Base-by-base conservation (phyloP, 2,113 vertebrate species). In the Pseudolaguvia tuberculata region DNA sequence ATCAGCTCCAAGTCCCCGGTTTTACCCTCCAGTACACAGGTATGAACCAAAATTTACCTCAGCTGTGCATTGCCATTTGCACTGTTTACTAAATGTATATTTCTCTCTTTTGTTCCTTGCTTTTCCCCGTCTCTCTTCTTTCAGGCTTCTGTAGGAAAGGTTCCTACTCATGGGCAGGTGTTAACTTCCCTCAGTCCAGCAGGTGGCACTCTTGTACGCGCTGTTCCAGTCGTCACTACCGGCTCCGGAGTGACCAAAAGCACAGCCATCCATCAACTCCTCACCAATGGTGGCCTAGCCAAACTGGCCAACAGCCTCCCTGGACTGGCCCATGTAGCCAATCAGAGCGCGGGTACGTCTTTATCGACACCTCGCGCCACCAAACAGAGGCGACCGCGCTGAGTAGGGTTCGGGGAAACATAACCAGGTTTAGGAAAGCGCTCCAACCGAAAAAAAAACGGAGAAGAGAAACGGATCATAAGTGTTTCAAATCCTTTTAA, bases 261-360 rank as follows among this genome's bases (percentile, higher is more conserved):
- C 84, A 95, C 95, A 0, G 92, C 95, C 68, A 97, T 98, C 81
- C 97, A 98, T 83, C 97, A 99, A 82, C 89, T 99, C 73, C 92
- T 99, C 76, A 91, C 92, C 18, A 99, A 97, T 0, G 93, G 96
- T 0, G 93, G 95, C 1, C 89, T 99, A 62, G 95, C 95, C 21
- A 98, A 97, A 80, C 89, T 98, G 73, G 94, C 96, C 78, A 95
- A 92, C 87, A 96, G 92, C 79, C 90, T 96, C 12, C 94, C 95
- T 0, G 92, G 94, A 76, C 88, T 97, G 90, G 94, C 95, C 13
- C 96, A 98, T 84, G 92, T 97, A 89, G 95, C 94, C 85, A 95
- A 88, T 84, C 95, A 94, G 86, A 90, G 91, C 15, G 83, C 93
- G 82, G 96, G 96, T 98, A 90, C 88, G 92, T 88, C 85, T 31